Percentiles rank a stretch among this genome's conserved stretches.
Conservation (phyloP, 2,888 invertebrate species). For the Silvanus unidentatus region DNA sequence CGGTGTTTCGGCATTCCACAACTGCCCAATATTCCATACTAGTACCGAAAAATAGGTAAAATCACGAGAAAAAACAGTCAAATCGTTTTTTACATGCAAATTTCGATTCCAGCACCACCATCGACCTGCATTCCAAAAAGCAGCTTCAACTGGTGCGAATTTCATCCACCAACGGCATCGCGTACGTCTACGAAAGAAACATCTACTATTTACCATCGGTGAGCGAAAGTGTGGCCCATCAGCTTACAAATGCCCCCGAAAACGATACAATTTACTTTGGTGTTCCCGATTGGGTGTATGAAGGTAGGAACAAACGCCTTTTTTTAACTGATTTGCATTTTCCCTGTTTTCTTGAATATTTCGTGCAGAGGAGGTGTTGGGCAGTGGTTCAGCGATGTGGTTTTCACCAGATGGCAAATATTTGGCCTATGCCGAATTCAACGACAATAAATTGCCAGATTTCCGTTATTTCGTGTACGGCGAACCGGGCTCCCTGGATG, state of each 20-base stretch:
- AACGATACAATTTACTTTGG: conserved; percentile 66
- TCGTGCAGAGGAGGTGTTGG: conserved; percentile 81
- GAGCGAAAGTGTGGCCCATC: conserved; percentile 28
- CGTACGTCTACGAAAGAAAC: conserved; percentile 64
- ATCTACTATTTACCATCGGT: conserved; percentile 54
- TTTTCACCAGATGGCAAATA: conserved; percentile 74
- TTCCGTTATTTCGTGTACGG: conserved; percentile 64
- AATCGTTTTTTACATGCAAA: too few relatives aligned
- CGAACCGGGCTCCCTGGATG: conserved; percentile 49
- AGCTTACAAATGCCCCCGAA: conserved; percentile 49
- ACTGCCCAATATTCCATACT: conserved; percentile 59
- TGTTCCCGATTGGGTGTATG: conserved; percentile 89
- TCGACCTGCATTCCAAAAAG: not conserved
- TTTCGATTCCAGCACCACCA: not conserved
- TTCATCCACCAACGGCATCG: conserved; percentile 43
- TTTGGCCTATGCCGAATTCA: conserved; percentile 77
- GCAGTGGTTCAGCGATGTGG: conserved; percentile 79
- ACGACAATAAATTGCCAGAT: conserved; percentile 65
- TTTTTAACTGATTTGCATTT: conserved; percentile 2
- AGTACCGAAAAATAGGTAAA: conserved; percentile 53
- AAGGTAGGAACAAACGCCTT: conserved; percentile 53
- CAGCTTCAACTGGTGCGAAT: not conserved
- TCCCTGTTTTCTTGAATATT: conserved; percentile 3
- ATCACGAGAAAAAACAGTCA: too few relatives aligned
- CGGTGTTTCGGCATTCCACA: conserved; percentile 59